Evolutionary conservation across 2,113 vertebrate genomes (phyloP).

Genomic region (Heliornis fulica): DNA sequence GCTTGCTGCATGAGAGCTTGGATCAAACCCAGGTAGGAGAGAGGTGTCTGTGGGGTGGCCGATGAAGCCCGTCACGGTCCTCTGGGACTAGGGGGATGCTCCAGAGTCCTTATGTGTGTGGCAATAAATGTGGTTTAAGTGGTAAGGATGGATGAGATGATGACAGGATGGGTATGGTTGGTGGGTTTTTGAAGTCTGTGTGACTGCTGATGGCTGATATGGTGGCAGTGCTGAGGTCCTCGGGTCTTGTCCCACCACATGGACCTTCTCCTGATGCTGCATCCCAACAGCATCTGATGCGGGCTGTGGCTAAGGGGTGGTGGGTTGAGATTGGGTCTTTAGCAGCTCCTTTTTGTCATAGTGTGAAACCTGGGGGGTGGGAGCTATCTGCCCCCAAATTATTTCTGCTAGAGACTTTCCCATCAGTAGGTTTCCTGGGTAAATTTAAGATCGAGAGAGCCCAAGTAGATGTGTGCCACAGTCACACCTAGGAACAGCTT

Average conservation of each 20-base stretch:
- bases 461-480: fast-evolving
- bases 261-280: not conserved
- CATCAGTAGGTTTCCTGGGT: not conserved
- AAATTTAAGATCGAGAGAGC: not conserved
- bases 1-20: not conserved
- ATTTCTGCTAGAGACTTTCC: not conserved
- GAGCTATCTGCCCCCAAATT: not conserved
- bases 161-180: not conserved
- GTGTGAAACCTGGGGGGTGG: not conserved
- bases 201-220: not conserved
- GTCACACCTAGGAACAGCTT: fast-evolving
- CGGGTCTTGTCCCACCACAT: not conserved
- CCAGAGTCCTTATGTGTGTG: fast-evolving
- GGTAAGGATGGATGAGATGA: not conserved
- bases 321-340: not conserved
- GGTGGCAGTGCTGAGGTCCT: not conserved
- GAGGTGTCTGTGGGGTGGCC: not conserved
- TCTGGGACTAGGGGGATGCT: not conserved
- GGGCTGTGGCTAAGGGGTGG: not conserved
- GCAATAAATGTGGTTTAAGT: not conserved
- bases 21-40: conserved; percentile 36
- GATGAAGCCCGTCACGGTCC: not conserved
- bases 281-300: fast-evolving
- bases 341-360: not conserved
- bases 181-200: not conserved